Percentiles rank a stretch among this genome's conserved stretches.
Conservation (phyloP, 2,888 invertebrate species). For the Unio delphinus region DNA sequence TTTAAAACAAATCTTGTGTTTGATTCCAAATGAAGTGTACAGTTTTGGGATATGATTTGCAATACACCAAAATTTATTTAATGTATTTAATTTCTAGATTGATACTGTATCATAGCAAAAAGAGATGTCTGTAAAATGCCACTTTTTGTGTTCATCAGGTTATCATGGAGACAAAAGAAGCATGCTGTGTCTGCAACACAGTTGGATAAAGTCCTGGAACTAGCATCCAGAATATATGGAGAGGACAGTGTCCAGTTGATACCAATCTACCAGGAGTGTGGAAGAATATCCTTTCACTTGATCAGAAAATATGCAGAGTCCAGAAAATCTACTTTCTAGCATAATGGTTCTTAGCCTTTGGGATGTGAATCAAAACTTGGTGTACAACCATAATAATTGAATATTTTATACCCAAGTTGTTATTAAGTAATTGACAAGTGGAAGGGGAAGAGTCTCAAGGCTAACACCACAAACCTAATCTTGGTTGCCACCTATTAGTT, state of each 20-base stretch:
- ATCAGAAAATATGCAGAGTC: not conserved
- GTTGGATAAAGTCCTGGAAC: slow-evolving; percentile 65
- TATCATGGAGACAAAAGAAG: slow-evolving; percentile 65
- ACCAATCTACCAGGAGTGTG: slow-evolving; percentile 62
- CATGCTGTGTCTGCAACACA: slow-evolving; percentile 59
- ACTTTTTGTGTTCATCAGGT: slow-evolving; percentile 37
- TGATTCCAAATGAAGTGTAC: no score
- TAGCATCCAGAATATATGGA: slow-evolving; percentile 55
- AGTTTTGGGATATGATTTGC: no score
- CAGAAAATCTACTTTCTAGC: not conserved
- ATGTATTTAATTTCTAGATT: no score
- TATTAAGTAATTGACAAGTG: slow-evolving; percentile 10
- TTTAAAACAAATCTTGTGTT: no score
- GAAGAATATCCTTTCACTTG: slow-evolving; percentile 54
- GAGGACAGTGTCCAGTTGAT: slow-evolving; percentile 61
- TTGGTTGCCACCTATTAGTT: no score
- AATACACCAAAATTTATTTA: no score
- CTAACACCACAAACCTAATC: no score
- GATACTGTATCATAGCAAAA: no score
- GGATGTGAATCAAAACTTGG: not conserved
- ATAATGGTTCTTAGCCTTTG: not conserved
- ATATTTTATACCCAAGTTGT: not conserved
- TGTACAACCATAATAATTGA: not conserved
- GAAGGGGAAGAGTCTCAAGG: no score
- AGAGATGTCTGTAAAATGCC: not conserved